phyloP scores from a whole-genome alignment of 2,797 vertebrate genomes.

The Schizothorax lantsangensis region DNA sequence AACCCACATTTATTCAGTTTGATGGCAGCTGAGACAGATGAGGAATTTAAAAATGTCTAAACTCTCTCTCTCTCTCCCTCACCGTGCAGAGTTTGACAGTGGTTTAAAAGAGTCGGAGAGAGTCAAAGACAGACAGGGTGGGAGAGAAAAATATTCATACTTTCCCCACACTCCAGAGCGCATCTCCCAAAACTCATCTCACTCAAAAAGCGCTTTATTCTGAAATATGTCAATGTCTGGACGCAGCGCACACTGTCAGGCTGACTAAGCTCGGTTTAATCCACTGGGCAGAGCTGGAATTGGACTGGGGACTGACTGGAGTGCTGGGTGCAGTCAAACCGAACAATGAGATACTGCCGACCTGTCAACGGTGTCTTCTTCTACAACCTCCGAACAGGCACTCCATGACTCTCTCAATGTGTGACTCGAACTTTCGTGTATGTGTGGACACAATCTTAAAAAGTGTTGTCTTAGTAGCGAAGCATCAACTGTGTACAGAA shows the following conservation, averaged over 20 bases:
- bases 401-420: conserved; percentile 2
- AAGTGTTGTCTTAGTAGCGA: conserved; percentile 5
- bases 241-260: conserved; percentile 26
- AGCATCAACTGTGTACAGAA: conserved; percentile 12
- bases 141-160: conserved; percentile 24
- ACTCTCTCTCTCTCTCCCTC: conserved; percentile 20
- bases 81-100: conserved; percentile 6
- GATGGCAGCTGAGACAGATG: conserved; percentile 45
- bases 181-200: conserved; percentile 50
- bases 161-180: conserved; percentile 34
- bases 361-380: conserved; percentile 31
- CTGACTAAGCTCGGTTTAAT: conserved; percentile 62
- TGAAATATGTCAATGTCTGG: conserved; percentile 52
- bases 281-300: conserved; percentile 63
- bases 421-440: conserved; percentile 4
- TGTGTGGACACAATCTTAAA: conserved; percentile 21
- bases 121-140: conserved; percentile 21
- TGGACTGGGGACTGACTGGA: conserved; percentile 57
- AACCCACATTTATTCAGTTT: conserved; percentile 35
- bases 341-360: conserved; percentile 50
- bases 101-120: conserved; percentile 41
- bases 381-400: conserved; percentile 33
- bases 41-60: conserved; percentile 40
- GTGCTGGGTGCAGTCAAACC: conserved; percentile 58
- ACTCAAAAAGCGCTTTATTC: conserved; percentile 46